Evolutionary conservation across 2,888 invertebrate species (phyloP).

Genomic region (Crematogaster levior): DNA sequence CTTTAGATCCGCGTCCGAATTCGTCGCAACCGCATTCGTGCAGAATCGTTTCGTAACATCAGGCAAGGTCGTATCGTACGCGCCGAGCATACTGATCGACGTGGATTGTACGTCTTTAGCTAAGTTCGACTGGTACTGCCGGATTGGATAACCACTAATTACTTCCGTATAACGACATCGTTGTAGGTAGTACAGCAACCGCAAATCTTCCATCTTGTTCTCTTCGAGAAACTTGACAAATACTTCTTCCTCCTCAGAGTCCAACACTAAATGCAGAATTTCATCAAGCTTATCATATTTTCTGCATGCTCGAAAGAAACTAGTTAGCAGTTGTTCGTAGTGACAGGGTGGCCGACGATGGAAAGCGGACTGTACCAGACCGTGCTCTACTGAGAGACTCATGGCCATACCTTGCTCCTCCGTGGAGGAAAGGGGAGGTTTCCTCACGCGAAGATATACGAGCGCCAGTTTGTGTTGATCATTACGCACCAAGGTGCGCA

Average conservation of each 20-base stretch:
- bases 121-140: neutral
- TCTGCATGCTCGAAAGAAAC: constrained; percentile 82
- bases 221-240: constrained; percentile 89
- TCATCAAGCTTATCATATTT: constrained; percentile 78
- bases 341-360: constrained; percentile 80
- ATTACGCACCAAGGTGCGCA: constrained; percentile 90
- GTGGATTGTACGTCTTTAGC: constrained; percentile 65
- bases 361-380: constrained; percentile 82
- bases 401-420: constrained; percentile 85
- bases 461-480: constrained; percentile 90
- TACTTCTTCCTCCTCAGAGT: constrained; percentile 89
- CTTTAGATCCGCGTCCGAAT: constrained; percentile 53
- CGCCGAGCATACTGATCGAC: constrained; percentile 76
- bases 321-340: constrained; percentile 78
- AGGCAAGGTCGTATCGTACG: constrained; percentile 82
- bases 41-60: constrained; percentile 79
- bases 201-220: constrained; percentile 89
- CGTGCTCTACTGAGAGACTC: constrained; percentile 80
- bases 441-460: constrained; percentile 89
- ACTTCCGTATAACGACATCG: constrained; percentile 86
- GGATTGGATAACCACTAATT: constrained; percentile 61
- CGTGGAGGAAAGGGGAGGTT: constrained; percentile 87
- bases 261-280: constrained; percentile 89
- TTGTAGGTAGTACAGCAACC: constrained; percentile 90
- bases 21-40: constrained; percentile 44